Conservation (phyloP, 64 coral and sea anemone species). For the Pachyseris speciosa region DNA sequence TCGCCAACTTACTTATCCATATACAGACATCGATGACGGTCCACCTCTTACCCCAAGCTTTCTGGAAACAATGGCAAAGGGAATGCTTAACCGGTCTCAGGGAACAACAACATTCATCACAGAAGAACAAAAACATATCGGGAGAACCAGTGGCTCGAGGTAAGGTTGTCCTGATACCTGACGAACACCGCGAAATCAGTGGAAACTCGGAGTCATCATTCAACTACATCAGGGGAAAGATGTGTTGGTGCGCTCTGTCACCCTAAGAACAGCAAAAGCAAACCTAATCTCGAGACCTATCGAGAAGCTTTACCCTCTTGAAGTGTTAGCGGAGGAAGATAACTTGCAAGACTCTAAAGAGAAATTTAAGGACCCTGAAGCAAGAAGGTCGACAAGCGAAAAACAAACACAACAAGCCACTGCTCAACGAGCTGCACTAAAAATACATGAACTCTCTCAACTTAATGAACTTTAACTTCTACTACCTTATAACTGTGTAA, state of each 20-base stretch:
- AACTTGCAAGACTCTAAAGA: background rate
- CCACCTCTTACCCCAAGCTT: conserved; percentile 24
- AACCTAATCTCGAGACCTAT: conserved; percentile 40
- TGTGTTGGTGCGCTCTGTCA: conserved; percentile 11
- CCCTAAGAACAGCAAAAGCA: conserved; percentile 26
- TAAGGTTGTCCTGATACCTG: conserved; percentile 57
- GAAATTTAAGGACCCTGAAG: conserved; percentile 35
- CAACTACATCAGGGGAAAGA: conserved; percentile 23
- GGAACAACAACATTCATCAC: conserved; percentile 44
- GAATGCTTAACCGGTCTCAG: conserved; percentile 37
- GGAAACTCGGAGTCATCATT: conserved; percentile 43
- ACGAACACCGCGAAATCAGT: conserved; percentile 27
- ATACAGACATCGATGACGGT: conserved; percentile 40
- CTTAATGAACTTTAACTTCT: conserved; percentile 8
- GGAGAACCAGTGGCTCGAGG: background rate
- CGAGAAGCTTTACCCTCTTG: conserved; percentile 57
- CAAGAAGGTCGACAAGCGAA: background rate
- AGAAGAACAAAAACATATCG: conserved; percentile 13
- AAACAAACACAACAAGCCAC: background rate
- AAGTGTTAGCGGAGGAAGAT: background rate
- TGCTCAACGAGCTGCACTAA: conserved; percentile 20
- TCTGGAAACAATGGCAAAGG: conserved; percentile 29
- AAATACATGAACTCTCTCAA: conserved; percentile 13
- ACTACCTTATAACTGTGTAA: too few species aligned
- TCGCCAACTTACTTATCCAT: conserved; percentile 17